Evolutionary conservation across 2,113 vertebrate genomes (phyloP), one percentile per base, ranked within the genome.

Genomic region (Laticauda colubrina): DNA sequence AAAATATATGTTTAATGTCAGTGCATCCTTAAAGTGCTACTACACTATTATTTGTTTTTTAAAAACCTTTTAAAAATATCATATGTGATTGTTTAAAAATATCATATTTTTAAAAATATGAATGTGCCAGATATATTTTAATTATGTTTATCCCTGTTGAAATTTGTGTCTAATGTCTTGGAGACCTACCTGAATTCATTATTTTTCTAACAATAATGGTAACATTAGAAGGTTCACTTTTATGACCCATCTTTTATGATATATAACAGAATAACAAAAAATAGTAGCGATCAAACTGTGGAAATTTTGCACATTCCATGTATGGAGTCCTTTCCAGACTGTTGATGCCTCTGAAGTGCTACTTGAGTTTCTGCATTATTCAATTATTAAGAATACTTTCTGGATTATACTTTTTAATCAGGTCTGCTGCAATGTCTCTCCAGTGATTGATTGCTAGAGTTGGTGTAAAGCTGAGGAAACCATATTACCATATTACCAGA

Each of bases 401-500:
- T 91, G 57, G 53, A 9, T 85, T 53, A 48, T 55, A 39, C 85
- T 39, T 15, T 48, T 0, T 7, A 94, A 59, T n/a, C 43, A 15
- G 48, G 0, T n/a, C 34, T 86, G n/a, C 2, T 0, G 4, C 57
- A 29, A 43, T 10, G 39, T 64, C 18, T 88, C 51, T 90, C 39
- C 21, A n/a, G 18, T 87, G 57, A 90, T 61, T 86, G 75, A 93
- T 89, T 94, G 45, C 81, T 54, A 90, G 2, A 14, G 48, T 20
- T 1, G 2, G 56, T 45, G 55, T 89, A 0, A 2, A 48, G 75
- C 91, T 51, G 91, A 92, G 85, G 87, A 88, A 34, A 45, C 0
- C 0, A 10, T 7, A 14, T 90, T 3, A 34, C 0, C 0, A 12
- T 6, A 12, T 91, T 3, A 0, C 2, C 2, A 2, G 86, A 14